Evolutionary conservation across 2,113 vertebrate genomes (phyloP), one percentile per base, ranked within the genome.

Genomic region (Siniperca knerii): DNA sequence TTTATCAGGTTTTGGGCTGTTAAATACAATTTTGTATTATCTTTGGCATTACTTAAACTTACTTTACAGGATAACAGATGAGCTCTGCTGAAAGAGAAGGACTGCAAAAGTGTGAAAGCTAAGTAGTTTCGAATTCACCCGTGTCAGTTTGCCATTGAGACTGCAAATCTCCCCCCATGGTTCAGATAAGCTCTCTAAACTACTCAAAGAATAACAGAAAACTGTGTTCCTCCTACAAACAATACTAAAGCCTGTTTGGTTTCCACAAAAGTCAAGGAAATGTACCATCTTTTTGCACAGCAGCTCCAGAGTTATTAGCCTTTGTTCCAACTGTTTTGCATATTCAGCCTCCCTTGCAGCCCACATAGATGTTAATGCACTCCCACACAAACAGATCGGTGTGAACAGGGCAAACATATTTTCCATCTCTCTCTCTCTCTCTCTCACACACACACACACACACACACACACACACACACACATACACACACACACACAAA

Each of bases 331-430:
- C 92, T 87, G 90, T 90, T 96, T 95, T 96, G 92, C 95, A 96
- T 96, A 94, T 96, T 94, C 94, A 88, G 91, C 93, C 92, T 92
- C 89, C 92, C 88, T 85, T 91, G 86, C 93, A 92, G 92, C 95
- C 95, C 95, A 96, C 95, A 86, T 93, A 90, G 90, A 96, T 96
- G 94, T 95, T 96, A 96, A 96, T 95, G 93, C 93, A 96, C 96
- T 93, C 95, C 95, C 94, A 96, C 95, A 95, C 94, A 95, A 95
- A 95, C 96, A 95, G 93, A 95, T 92, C 94, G 92, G 93, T 94
- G 94, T 94, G 92, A 95, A 94, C 94, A 95, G 94, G 95, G 88
- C 93, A 93, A 94, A 94, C 94, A 95, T 94, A 95, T 96, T 96
- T 88, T 92, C 89, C 88, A 71, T 90, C 80, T 77, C 35, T 35